These are phyloP conservation scores for Gymnoscopelus braueri DNA, from an alignment of 2,797 vertebrate genomes.

Conservation along the genomic window DNA sequence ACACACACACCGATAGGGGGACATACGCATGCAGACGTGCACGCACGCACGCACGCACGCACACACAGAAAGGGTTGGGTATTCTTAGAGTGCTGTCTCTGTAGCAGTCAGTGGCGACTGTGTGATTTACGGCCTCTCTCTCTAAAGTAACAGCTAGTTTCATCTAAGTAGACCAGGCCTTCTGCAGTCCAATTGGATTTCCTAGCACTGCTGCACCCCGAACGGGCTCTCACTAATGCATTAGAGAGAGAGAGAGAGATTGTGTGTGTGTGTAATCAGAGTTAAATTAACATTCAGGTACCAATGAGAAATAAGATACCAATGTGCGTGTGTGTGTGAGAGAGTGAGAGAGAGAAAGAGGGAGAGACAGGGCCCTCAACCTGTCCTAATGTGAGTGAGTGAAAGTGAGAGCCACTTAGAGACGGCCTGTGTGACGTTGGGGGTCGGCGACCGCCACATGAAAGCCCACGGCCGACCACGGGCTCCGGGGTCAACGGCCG, in stretches of 20 bases:
- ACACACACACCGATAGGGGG: not conserved
- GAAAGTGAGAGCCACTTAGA: conserved; percentile 80
- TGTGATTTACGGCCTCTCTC: conserved; percentile 79
- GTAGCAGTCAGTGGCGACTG: conserved; percentile 65
- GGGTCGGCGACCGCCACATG: conserved; percentile 68
- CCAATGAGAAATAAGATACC: not conserved
- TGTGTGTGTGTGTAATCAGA: conserved; percentile 29
- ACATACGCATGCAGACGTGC: not conserved
- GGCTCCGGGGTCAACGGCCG: conserved; percentile 62
- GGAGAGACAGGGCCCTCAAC: conserved; percentile 20
- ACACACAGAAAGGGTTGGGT: conserved; percentile 3
- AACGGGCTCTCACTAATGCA: conserved; percentile 67
- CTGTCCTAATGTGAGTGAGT: conserved; percentile 70
- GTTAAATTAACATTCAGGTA: too few relatives aligned
- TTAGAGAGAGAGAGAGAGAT: conserved; percentile 36
- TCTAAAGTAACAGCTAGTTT: conserved; percentile 82
- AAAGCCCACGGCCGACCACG: conserved; percentile 72
- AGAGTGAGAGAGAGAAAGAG: conserved; percentile 17
- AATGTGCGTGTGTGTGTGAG: conserved; percentile 25
- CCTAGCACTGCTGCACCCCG: conserved; percentile 62
- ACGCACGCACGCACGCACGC: conserved; percentile 16
- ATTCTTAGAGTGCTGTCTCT: conserved; percentile 46
- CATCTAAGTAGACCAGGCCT: conserved; percentile 75
- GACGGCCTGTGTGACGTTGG: conserved; percentile 73
- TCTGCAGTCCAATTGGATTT: conserved; percentile 80